phyloP scores from a whole-genome alignment of 2,888 invertebrate species.

The Sturmia bella region DNA sequence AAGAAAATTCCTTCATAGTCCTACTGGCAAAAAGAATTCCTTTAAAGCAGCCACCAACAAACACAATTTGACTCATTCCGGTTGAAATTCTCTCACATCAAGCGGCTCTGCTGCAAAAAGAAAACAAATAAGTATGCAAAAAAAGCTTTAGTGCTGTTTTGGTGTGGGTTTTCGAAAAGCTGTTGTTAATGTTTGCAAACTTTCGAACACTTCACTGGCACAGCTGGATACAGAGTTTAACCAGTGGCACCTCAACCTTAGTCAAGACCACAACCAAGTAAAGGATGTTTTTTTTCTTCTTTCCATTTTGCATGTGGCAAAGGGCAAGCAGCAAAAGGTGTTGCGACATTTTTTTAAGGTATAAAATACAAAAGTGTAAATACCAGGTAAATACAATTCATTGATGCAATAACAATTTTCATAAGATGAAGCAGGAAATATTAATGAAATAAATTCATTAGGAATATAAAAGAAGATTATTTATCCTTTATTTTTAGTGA shows the following conservation, averaged over 20 bases:
- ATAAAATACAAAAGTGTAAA: too few relatives aligned
- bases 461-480: too few relatives aligned
- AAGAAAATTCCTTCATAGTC: constrained; percentile 37
- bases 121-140: background rate
- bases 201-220: constrained; percentile 58
- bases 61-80: background rate
- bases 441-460: too few relatives aligned
- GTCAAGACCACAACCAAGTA: constrained; percentile 60
- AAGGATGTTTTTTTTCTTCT: background rate
- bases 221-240: constrained; percentile 54
- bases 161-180: constrained; percentile 52
- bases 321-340: background rate
- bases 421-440: too few relatives aligned
- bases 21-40: background rate
- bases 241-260: constrained; percentile 45
- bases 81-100: constrained; percentile 5
- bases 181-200: constrained; percentile 65
- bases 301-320: background rate
- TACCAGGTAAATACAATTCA: too few relatives aligned
- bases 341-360: background rate
- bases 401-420: too few relatives aligned
- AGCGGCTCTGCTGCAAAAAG: background rate
- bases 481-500: too few relatives aligned
- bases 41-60: background rate
- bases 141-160: constrained; percentile 44